Conservation (phyloP, 2,888 invertebrate species). For the Abscondita cerata region DNA sequence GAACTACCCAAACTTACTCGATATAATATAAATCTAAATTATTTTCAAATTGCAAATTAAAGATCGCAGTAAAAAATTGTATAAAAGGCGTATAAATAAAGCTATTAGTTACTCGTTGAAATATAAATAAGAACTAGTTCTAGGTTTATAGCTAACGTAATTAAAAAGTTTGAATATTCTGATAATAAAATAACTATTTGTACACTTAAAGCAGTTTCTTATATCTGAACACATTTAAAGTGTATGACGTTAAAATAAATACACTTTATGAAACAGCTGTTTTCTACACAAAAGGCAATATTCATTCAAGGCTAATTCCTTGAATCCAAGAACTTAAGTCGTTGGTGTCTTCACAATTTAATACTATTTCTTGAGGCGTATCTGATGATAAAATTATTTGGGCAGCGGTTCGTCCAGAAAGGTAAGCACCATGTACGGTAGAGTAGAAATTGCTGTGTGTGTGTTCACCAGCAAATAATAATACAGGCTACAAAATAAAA, state of each 20-base stretch:
- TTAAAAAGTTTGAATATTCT: background rate
- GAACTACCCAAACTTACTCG: too few relatives aligned
- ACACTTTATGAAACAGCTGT: too few relatives aligned
- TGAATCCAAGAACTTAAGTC: slow-evolving; percentile 89
- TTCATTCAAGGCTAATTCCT: slow-evolving; percentile 78
- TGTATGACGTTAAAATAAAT: background rate
- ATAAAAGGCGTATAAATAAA: too few relatives aligned
- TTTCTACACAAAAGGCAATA: slow-evolving; percentile 13
- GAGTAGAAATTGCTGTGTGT: slow-evolving; percentile 95
- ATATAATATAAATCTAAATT: too few relatives aligned
- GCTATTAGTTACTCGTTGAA: too few relatives aligned
- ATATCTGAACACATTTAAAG: background rate
- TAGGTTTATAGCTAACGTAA: too few relatives aligned
- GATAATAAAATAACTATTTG: background rate
- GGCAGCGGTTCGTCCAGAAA: slow-evolving; percentile 85
- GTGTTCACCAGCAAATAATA: slow-evolving; percentile 94
- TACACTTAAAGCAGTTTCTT: too few relatives aligned
- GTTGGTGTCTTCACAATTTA: slow-evolving; percentile 78
- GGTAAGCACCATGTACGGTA: slow-evolving; percentile 92
- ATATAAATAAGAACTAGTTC: too few relatives aligned
- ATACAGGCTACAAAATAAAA: slow-evolving; percentile 69
- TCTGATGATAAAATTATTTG: slow-evolving; percentile 72
- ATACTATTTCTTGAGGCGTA: slow-evolving; percentile 67
- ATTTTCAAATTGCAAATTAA: too few relatives aligned
- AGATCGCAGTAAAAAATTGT: too few relatives aligned